A percentile compares a stretch with the other conserved stretches of the same genome.
phyloP scores from a whole-genome alignment of 2,797 vertebrate species.

The Triplophysa yarkandensis region DNA sequence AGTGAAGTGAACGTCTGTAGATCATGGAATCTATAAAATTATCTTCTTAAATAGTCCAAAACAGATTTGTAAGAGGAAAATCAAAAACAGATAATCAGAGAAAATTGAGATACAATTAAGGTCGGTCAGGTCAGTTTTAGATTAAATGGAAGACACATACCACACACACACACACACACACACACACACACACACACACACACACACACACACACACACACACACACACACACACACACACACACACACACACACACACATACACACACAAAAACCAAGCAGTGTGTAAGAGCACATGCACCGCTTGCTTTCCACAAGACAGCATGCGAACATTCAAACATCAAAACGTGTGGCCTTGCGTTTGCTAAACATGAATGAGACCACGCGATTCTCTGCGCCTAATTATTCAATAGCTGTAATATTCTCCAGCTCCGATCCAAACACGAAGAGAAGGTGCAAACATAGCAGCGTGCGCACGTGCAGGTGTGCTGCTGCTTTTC shows the following conservation, averaged over 20 bases:
- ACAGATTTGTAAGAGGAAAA: too few relatives aligned
- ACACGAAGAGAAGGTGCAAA: conserved; percentile 14
- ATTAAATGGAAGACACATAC: conserved; percentile 1
- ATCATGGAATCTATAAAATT: conserved; percentile 16
- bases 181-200: too few relatives aligned
- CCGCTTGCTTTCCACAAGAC: background rate
- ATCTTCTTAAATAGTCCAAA: conserved; percentile 20
- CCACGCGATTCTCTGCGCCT: conserved; percentile 21
- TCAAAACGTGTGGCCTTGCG: background rate
- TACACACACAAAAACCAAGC: conserved; percentile 1
- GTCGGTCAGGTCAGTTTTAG: background rate
- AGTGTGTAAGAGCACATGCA: background rate
- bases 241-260: too few relatives aligned
- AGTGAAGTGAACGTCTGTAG: conserved; percentile 1
- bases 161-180: too few relatives aligned
- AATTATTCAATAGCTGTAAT: conserved; percentile 42
- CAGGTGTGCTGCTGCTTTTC: conserved; percentile 16
- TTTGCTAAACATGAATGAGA: conserved; percentile 6
- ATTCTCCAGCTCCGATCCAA: conserved; percentile 21
- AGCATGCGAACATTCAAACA: background rate
- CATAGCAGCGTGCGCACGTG: conserved; percentile 2
- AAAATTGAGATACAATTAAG: conserved; percentile 18
- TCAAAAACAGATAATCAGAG: too few relatives aligned
- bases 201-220: too few relatives aligned
- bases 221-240: too few relatives aligned